Conservation (phyloP, 2,113 vertebrate species). For the Colossoma macropomum region DNA sequence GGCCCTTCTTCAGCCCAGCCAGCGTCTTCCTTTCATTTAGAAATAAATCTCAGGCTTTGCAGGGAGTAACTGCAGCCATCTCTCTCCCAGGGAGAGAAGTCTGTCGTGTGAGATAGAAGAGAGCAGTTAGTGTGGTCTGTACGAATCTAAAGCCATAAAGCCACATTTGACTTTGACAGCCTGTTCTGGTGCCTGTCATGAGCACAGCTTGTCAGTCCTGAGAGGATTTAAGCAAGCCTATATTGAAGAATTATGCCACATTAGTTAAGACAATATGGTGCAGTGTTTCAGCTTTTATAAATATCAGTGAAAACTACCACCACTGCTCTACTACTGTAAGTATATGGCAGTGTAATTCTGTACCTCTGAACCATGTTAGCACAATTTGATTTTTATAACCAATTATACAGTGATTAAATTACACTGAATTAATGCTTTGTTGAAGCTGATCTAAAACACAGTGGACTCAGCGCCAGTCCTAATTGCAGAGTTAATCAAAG, state of each 20-base stretch:
- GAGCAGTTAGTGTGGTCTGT: slow-evolving; percentile 15
- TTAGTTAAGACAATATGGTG: neutral
- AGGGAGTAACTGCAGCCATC: slow-evolving; percentile 63
- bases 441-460: slow-evolving; percentile 41
- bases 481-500: slow-evolving; percentile 46
- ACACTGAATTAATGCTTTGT: slow-evolving; percentile 37
- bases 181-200: slow-evolving; percentile 15
- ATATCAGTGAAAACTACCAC: neutral
- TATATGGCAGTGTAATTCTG: neutral
- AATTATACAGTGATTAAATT: slow-evolving; percentile 28
- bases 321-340: neutral
- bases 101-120: slow-evolving; percentile 58
- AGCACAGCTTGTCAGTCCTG: slow-evolving; percentile 38
- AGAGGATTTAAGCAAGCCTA: slow-evolving; percentile 2
- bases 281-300: slow-evolving; percentile 1
- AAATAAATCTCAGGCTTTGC: slow-evolving; percentile 68
- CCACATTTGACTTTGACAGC: slow-evolving; percentile 59
- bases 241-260: slow-evolving; percentile 12
- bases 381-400: neutral
- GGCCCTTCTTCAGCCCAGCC: slow-evolving; percentile 58
- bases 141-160: slow-evolving; percentile 48
- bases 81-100: slow-evolving; percentile 63
- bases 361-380: neutral
- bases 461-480: slow-evolving; percentile 23
- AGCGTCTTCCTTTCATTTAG: slow-evolving; percentile 68